Percentiles rank a stretch among this genome's conserved stretches.
These are phyloP conservation scores for Megalonaias nervosa DNA, from an alignment of 1,140 invertebrate genomes.

Conservation along the genomic window DNA sequence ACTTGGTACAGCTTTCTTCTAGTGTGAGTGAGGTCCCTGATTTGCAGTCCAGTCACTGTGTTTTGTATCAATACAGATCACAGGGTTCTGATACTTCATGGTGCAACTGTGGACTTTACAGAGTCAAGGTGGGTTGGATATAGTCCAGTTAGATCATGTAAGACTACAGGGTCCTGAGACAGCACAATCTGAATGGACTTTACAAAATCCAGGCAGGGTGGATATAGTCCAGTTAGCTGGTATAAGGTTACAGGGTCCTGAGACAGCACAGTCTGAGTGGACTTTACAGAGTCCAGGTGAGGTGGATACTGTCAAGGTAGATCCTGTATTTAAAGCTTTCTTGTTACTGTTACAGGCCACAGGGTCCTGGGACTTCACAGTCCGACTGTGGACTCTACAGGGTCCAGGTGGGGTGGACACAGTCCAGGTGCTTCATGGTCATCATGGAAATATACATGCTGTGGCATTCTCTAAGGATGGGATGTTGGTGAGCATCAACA, in stretches of 20 bases:
- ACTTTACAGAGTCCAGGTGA: too few species aligned
- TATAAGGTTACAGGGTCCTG: slow-evolving; percentile 60
- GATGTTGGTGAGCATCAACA: slow-evolving; percentile 61
- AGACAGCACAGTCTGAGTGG: not conserved
- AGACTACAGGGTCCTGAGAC: too few species aligned
- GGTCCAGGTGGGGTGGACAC: slow-evolving; percentile 24
- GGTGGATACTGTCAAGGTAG: too few species aligned
- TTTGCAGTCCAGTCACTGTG: not conserved
- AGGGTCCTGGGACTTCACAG: slow-evolving; percentile 68
- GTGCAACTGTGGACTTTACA: slow-evolving; percentile 60
- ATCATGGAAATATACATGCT: slow-evolving; percentile 67
- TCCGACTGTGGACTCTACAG: slow-evolving; percentile 59
- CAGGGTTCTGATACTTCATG: slow-evolving; percentile 68
- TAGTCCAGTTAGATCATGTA: slow-evolving; percentile 43
- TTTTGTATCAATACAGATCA: slow-evolving; percentile 51
- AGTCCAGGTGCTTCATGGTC: slow-evolving; percentile 55
- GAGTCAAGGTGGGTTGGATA: slow-evolving; percentile 20
- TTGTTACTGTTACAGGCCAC: slow-evolving; percentile 56
- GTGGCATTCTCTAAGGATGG: slow-evolving; percentile 67
- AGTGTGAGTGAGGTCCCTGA: too few species aligned
- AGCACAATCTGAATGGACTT: too few species aligned
- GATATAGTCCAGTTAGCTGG: too few species aligned
- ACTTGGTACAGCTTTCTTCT: too few species aligned
- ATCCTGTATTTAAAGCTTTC: not conserved
- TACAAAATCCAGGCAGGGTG: too few species aligned